Evolutionary conservation across 2,113 vertebrate species (phyloP).

Genomic region (Lasiurus cinereus): DNA sequence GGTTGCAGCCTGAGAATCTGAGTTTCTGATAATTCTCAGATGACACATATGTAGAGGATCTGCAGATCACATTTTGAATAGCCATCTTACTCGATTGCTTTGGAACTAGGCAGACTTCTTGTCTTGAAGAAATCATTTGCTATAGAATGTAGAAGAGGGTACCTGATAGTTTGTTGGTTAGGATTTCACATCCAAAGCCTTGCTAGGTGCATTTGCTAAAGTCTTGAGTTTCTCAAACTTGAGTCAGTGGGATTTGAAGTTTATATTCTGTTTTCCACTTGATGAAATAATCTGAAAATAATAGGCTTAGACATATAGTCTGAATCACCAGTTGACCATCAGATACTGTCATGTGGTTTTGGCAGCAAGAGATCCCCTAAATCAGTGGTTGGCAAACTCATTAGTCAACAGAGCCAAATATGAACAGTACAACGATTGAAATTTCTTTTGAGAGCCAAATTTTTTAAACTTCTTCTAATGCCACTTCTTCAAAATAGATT

Average conservation of each 20-base stretch:
- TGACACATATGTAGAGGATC: background rate
- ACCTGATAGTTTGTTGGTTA: background rate
- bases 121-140: background rate
- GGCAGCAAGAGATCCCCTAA: background rate
- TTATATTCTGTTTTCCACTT: background rate
- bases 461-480: too few relatives aligned
- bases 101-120: background rate
- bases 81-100: background rate
- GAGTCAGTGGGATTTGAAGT: background rate
- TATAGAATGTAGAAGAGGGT: background rate
- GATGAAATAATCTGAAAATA: background rate
- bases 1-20: background rate
- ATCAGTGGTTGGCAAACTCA: too few relatives aligned
- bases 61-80: background rate
- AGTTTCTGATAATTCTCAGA: background rate
- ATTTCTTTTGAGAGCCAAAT: too few relatives aligned
- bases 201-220: background rate
- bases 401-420: too few relatives aligned
- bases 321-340: background rate
- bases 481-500: too few relatives aligned
- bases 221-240: slow-evolving; percentile 1
- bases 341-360: background rate
- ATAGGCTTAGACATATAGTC: background rate
- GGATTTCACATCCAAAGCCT: background rate
- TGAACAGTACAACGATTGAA: too few relatives aligned